These are phyloP conservation scores for Ptychodera flava DNA, from an alignment of 35 echinoderm and acorn worm genomes.

Conservation along the genomic window DNA sequence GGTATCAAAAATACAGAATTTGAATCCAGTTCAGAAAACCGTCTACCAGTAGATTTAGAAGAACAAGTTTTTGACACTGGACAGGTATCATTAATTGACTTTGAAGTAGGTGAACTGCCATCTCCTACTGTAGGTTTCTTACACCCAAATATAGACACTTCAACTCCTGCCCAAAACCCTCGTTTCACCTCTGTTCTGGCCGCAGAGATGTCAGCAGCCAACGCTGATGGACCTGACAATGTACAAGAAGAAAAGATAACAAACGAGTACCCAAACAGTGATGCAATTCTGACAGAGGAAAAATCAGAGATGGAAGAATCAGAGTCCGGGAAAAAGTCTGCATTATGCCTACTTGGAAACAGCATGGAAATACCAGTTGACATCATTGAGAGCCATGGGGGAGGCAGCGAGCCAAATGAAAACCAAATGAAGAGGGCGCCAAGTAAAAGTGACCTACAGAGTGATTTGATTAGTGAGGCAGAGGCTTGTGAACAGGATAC, in stretches of 20 bases:
- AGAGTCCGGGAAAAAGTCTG: not conserved
- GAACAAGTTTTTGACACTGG: not conserved
- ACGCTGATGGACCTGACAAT: not conserved
- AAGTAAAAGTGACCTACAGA: not conserved
- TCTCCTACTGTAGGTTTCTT: not conserved
- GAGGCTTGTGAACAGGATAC: not conserved
- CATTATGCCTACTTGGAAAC: not conserved
- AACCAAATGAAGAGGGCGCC: not conserved
- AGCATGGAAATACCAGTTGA: not conserved
- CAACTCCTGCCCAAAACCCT: constrained; percentile 3
- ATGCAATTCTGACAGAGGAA: not conserved
- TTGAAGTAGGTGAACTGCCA: not conserved
- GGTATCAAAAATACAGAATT: not conserved
- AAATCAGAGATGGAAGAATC: not conserved
- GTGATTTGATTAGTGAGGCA: not conserved
- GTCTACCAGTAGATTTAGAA: not conserved
- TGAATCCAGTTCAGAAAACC: not conserved
- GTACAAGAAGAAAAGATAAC: no score
- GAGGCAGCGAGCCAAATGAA: not conserved
- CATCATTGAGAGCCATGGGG: not conserved
- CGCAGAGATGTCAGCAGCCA: not conserved
- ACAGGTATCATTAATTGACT: not conserved
- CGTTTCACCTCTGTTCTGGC: not conserved
- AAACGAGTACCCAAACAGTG: not conserved
- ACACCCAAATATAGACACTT: not conserved